Base-by-base conservation (phyloP, 2,888 invertebrate species). In the Ectemnius cavifrons region DNA sequence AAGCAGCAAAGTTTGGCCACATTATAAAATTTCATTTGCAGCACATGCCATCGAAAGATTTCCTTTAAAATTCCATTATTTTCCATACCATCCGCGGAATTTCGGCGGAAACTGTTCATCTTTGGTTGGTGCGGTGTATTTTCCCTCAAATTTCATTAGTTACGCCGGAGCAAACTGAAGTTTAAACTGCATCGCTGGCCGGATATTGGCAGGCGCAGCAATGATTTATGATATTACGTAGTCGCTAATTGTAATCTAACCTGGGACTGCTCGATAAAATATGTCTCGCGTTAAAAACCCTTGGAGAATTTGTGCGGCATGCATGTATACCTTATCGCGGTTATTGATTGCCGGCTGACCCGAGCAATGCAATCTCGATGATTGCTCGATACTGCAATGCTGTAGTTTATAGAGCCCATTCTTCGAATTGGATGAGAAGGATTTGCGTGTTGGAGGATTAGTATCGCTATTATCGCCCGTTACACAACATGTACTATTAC, bases 1-100 rank as follows among this genome's bases (percentile, higher is more conserved):
- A 47, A 61, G 13, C 62, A 20, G 23, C 46, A 11, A 37, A 18
- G 45, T 18, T 45, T 23, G n/a, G 14, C 18, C 20, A 63, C 37
- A 14, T 71, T 76, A 52, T 69, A 66, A 76, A 77, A 76, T 75
- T 76, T 68, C 49, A 49, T 57, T 63, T 0, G 5, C 37, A 2
- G 8, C 37, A 11, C 8, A 52, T 23, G 18, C 37, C 63, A 62
- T 45, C 71, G 37, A 66, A 69, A 49, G 52, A 20, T 28, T 49
- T 62, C 57, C 59, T 49, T 72, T 61, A n/a, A 18, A 67, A 75
- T 60, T 52, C 65, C 65, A 72, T 72, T 77, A 76, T 63, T 14
- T 13, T 4, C 3, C 23, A 2, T 5, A 4, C 60, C 27, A 3
- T 46, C n/a, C 28, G 20, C 5, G 4, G 49, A 16, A 63, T 37